Evolutionary conservation across 2,797 vertebrate genomes (phyloP), one percentile per base, ranked within the genome.

Genomic region (Ispidina lecontei): DNA sequence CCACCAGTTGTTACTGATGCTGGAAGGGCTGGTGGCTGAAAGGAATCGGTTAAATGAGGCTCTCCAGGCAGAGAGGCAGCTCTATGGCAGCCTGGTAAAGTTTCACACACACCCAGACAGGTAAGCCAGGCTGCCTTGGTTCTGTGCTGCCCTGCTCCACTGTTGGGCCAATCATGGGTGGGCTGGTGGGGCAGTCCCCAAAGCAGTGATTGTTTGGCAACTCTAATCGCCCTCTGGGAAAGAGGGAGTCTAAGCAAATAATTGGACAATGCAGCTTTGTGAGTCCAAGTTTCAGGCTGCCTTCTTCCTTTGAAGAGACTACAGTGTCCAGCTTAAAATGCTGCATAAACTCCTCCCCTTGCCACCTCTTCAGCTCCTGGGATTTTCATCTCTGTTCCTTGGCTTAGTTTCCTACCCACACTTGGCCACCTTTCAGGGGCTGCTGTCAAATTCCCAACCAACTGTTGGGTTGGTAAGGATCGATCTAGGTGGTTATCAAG

Each of bases 31-130:
- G 16, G 96, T 98, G 31, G 98, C 97, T 12, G 99, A 99, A 92
- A 98, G 98, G 94, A 97, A 97, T 94, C 97, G 97, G 68, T 98
- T 99, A 76, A 99, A 99, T 18, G 98, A 99, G 28, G 98, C 98
- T 91, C 97, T 99, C 64, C 98, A 97, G 94, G 96, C 98, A 4
- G 99, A 99, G 97, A 98, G 98, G 95, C 98, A 98, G 60, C 97
- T 99, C 52, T 99, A 99, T 46, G 98, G 98, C 96, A 98, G 97
- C 84, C 98, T 99, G 73, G 97, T 98, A 44, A 98, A 98, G 80
- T 98, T 97, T 82, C 98, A 98, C 39, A 95, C 93, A 4, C 97
- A 96, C 59, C 97, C 97, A 43, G 98, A 99, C 95, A 98, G 98
- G 99, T 99, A 97, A 97, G 95, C 7, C 22, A 31, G 37, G 23